phyloP scores from a whole-genome alignment of 2,797 vertebrate genomes.

The Lagocephalus sceleratus region DNA sequence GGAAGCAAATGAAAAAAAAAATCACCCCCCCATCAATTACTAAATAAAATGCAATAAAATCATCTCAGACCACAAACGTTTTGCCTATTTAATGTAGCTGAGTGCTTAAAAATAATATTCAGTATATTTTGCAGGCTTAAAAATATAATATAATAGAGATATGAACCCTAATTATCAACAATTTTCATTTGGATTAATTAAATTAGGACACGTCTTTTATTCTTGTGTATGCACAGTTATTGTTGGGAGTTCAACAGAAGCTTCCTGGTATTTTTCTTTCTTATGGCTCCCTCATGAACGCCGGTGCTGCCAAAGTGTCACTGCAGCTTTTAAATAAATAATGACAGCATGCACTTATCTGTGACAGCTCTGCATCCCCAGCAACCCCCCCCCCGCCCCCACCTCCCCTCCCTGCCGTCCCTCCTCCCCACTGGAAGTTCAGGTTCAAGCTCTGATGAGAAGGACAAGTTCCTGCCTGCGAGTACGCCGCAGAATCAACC shows the following conservation, averaged over 20 bases:
- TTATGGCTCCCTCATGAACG: constrained; percentile 35
- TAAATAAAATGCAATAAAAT: too few relatives aligned
- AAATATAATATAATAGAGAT: too few relatives aligned
- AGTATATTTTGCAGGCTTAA: too few relatives aligned
- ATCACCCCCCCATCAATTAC: background rate
- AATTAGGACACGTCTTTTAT: too few relatives aligned
- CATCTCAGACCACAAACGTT: too few relatives aligned
- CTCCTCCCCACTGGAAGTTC: constrained; percentile 47
- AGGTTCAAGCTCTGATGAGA: constrained; percentile 54
- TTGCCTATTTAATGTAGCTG: too few relatives aligned
- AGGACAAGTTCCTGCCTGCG: constrained; percentile 68
- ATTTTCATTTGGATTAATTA: too few relatives aligned
- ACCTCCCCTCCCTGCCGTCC: constrained; percentile 21
- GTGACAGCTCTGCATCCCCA: constrained; percentile 41
- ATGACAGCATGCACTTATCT: constrained; percentile 60
- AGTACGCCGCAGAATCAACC: constrained; percentile 44
- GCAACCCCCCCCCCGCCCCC: constrained; percentile 17
- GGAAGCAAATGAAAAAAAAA: too few relatives aligned
- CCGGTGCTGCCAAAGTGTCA: constrained; percentile 52
- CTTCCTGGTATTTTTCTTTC: background rate
- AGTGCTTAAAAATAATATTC: too few relatives aligned
- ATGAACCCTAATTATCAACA: too few relatives aligned
- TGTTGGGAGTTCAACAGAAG: too few relatives aligned
- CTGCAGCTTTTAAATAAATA: constrained; percentile 68
- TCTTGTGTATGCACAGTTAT: too few relatives aligned